These are phyloP conservation scores for Neoitamus cyanurus DNA, from an alignment of 2,888 invertebrate genomes.

Conservation along the genomic window DNA sequence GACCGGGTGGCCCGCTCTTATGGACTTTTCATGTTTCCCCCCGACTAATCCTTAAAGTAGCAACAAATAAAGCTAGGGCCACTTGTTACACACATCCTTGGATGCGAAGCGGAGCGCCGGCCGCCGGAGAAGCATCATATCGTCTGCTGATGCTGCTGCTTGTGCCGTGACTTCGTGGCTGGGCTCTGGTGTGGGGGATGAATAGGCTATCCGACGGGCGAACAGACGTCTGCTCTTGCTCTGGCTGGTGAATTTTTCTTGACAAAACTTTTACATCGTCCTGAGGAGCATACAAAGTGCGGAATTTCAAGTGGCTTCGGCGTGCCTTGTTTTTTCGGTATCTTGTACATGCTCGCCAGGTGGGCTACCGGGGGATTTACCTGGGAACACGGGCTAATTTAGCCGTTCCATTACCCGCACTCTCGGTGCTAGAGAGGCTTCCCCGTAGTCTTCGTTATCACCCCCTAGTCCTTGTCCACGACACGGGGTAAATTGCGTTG, in stretches of 20 bases:
- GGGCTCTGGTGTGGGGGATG: not conserved
- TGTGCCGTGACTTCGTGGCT: not conserved
- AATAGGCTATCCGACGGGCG: not conserved
- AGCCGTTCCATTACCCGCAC: not conserved
- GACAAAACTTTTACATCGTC: not conserved
- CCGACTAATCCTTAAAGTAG: conserved; percentile 21
- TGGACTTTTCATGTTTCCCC: not conserved
- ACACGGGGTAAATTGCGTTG: not conserved
- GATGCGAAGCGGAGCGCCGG: not conserved
- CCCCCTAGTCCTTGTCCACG: not conserved
- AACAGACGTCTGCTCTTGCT: not conserved
- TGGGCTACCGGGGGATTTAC: not conserved
- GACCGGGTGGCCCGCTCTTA: not conserved
- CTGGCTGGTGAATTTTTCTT: not conserved
- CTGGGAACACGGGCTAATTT: not conserved
- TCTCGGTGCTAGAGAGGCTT: not conserved
- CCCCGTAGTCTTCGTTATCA: not conserved
- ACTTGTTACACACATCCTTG: conserved; percentile 44
- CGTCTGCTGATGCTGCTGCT: not conserved
- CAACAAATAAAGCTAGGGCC: conserved; percentile 35
- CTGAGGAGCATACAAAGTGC: not conserved
- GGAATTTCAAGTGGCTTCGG: not conserved
- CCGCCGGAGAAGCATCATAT: not conserved
- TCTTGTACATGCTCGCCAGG: not conserved
- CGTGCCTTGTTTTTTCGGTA: not conserved